These are phyloP conservation scores for Myrmecobius fasciatus DNA, from an alignment of 2,113 vertebrate species.

Conservation along the genomic window DNA sequence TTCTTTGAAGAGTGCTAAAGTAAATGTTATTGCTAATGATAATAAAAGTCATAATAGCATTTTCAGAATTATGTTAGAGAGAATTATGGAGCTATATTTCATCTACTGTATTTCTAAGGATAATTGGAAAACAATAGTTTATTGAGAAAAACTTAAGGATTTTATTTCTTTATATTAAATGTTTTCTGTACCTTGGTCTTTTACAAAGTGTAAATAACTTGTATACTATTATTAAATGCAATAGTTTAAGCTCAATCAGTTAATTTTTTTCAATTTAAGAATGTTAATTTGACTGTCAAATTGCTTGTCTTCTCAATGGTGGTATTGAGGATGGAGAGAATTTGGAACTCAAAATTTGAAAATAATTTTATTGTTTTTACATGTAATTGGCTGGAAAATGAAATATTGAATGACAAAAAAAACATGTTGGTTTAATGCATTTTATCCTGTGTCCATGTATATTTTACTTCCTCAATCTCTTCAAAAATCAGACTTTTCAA, in stretches of 20 bases:
- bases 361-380: not conserved
- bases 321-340: fast-evolving
- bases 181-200: constrained; percentile 27
- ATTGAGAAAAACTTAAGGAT: constrained; percentile 11
- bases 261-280: not conserved
- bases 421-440: not conserved
- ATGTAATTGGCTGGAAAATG: not conserved
- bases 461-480: not conserved
- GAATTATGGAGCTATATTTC: no score
- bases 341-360: not conserved
- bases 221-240: not conserved
- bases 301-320: not conserved
- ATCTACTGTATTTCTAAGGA: not conserved
- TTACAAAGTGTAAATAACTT: not conserved
- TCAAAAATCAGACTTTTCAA: not conserved
- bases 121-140: not conserved
- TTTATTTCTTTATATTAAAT: constrained; percentile 17
- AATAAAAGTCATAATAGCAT: not conserved
- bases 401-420: not conserved
- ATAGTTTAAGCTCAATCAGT: not conserved
- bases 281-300: not conserved
- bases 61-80: fast-evolving
- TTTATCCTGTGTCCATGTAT: not conserved
- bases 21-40: fast-evolving
- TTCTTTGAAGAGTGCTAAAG: not conserved